Conservation (phyloP, 2,888 invertebrate genomes). For the Scaptodrosophila latifasciaeformis region DNA sequence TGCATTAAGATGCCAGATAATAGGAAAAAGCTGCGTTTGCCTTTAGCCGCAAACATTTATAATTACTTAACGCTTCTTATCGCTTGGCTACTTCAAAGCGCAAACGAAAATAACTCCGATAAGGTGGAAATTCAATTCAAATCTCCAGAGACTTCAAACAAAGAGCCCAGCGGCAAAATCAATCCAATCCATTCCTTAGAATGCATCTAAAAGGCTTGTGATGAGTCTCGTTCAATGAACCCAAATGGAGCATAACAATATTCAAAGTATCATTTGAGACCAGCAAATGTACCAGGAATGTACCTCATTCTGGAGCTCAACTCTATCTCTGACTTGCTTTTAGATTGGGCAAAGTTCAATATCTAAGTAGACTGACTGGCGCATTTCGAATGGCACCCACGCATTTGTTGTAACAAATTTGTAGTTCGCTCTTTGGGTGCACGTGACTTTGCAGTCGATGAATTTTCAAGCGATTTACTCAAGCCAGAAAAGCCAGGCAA, state of each 20-base stretch:
- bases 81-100: slow-evolving; percentile 51
- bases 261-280: slow-evolving; percentile 59
- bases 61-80: slow-evolving; percentile 67
- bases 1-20: slow-evolving; percentile 66
- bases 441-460: slow-evolving; percentile 47
- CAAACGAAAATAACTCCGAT: slow-evolving; percentile 58
- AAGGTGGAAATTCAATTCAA: too few species aligned
- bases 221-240: slow-evolving; percentile 57
- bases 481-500: background rate
- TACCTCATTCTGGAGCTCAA: background rate
- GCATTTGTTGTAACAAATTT: slow-evolving; percentile 67
- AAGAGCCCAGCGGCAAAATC: slow-evolving; percentile 4
- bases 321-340: background rate
- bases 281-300: slow-evolving; percentile 29
- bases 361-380: slow-evolving; percentile 17
- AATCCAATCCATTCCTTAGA: too few species aligned
- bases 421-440: slow-evolving; percentile 61
- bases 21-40: slow-evolving; percentile 12
- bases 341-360: slow-evolving; percentile 47
- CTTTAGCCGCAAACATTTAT: slow-evolving; percentile 53
- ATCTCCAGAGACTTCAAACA: slow-evolving; percentile 42
- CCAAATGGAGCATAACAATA: slow-evolving; percentile 62
- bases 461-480: background rate
- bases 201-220: background rate
- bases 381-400: slow-evolving; percentile 66